Evolutionary conservation across 2,888 invertebrate genomes (phyloP).

Genomic region (Neoascia interrupta): DNA sequence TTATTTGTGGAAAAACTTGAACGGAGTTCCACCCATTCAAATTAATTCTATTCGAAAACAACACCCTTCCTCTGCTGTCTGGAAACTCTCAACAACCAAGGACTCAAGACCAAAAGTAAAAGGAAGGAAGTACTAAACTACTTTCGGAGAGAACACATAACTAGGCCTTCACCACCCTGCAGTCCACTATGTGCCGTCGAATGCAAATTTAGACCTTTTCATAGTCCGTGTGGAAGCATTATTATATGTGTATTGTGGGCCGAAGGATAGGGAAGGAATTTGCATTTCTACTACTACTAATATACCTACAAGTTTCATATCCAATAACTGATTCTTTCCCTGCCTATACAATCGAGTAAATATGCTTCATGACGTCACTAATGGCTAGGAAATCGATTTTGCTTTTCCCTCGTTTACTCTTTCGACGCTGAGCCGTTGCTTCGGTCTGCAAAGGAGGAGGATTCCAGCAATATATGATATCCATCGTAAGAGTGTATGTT

Average conservation of each 20-base stretch:
- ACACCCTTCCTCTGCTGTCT: neutral
- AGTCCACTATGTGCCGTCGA: slow-evolving; percentile 5
- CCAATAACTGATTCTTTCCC: neutral
- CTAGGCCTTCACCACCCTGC: neutral
- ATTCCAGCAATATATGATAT: slow-evolving; percentile 48
- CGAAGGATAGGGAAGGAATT: slow-evolving; percentile 17
- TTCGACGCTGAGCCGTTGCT: neutral
- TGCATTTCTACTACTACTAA: slow-evolving; percentile 31
- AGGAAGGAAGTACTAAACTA: slow-evolving; percentile 26
- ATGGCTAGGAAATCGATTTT: slow-evolving; percentile 52
- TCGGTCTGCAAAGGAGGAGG: neutral
- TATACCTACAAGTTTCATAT: neutral
- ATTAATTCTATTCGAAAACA: no score
- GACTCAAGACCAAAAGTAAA: slow-evolving; percentile 15
- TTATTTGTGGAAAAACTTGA: no score
- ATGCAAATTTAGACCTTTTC: slow-evolving; percentile 60
- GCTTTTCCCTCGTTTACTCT: neutral
- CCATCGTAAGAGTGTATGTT: slow-evolving; percentile 35
- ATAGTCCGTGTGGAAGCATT: slow-evolving; percentile 9
- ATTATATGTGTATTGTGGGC: slow-evolving; percentile 1
- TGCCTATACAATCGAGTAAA: slow-evolving; percentile 14
- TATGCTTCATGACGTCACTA: slow-evolving; percentile 51
- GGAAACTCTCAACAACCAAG: neutral
- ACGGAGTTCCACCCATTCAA: no score
- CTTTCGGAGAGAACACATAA: slow-evolving; percentile 16